A percentile compares a stretch with the other conserved stretches of the same genome.
Conservation (phyloP, 2,888 invertebrate genomes). For the Drosophila yooni region DNA sequence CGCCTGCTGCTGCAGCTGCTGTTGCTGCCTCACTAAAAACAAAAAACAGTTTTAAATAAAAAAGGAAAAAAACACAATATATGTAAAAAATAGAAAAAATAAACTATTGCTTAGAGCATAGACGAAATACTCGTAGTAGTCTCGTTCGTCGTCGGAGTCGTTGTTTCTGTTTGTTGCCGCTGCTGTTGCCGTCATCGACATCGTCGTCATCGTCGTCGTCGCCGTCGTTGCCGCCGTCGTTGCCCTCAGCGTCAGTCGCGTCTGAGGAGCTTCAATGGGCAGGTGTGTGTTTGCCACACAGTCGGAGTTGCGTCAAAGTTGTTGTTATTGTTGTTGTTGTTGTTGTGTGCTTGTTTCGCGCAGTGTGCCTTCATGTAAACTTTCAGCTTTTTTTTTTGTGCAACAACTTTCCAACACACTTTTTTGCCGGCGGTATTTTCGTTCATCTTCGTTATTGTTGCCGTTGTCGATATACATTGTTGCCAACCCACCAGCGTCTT, state of each 20-base stretch:
- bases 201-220: conserved; percentile 12
- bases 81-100: conserved; percentile 13
- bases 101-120: conserved; percentile 62
- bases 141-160: conserved; percentile 56
- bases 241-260: conserved; percentile 83
- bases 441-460: conserved; percentile 13
- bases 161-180: conserved; percentile 36
- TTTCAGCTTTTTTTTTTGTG: conserved; percentile 33
- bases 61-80: conserved; percentile 5
- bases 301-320: conserved; percentile 63
- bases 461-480: conserved; percentile 11
- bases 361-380: conserved; percentile 49
- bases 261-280: conserved; percentile 85
- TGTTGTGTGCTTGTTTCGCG: conserved; percentile 21
- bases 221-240: conserved; percentile 37
- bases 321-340: conserved; percentile 21
- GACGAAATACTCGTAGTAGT: conserved; percentile 77
- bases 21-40: conserved; percentile 22
- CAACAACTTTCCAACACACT: conserved; percentile 22
- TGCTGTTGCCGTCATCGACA: conserved; percentile 38
- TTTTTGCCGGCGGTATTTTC: conserved; percentile 53
- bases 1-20: conserved; percentile 40
- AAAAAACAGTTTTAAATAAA: conserved; percentile 46
- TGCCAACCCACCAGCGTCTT: conserved; percentile 1
- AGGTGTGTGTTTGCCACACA: conserved; percentile 75